Evolutionary conservation across 1,140 invertebrate genomes (phyloP), one percentile per base, ranked within the genome.

Genomic region (Aphidius gifuensis): DNA sequence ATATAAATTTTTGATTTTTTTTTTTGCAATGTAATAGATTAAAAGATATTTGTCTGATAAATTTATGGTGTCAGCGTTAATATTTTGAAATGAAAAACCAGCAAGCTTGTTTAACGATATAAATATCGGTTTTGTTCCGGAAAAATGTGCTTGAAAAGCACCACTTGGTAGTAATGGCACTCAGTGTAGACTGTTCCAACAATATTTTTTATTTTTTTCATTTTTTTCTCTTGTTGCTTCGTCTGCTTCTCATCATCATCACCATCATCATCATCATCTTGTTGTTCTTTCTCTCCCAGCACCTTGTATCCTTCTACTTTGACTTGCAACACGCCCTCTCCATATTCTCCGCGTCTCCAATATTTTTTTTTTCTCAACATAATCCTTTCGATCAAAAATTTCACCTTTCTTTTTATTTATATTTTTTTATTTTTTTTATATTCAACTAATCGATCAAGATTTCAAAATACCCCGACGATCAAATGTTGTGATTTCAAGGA

Each of bases 141-240:
- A 71, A 71, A 68, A 66, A 65, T 62, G 65, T 64, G 70, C 63
- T 66, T 59, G 54, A 58, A 61, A 71, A 73, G 71, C 74, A 66
- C 72, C 72, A 71, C 74, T 75, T 74, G 74, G 72, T 68, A 73
- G 68, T 74, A 75, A 75, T 75, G 74, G 74, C 62, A 57, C 58
- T 46, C 60, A 46, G 23, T 54, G 42, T 53, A 57, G 54, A 42
- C 43, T 39, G 49, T 58, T 42, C 55, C 50, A 47, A 40, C 60
- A 11, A 54, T 49, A 38, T 38, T 53, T 53, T 49, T 51, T 39
- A 11, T 43, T 23, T 44, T 46, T 60, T 51, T 23, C 39, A 44
- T 60, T 46, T 60, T 43, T 51, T 40, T 44, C 6, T 21, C 45
- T 44, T 21, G 40, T 40, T 3, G 8, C 9, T 21, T 48, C 4